Percentiles rank a stretch among this genome's conserved stretches.
Conservation (phyloP, 2,797 vertebrate species). For the Mareca penelope region DNA sequence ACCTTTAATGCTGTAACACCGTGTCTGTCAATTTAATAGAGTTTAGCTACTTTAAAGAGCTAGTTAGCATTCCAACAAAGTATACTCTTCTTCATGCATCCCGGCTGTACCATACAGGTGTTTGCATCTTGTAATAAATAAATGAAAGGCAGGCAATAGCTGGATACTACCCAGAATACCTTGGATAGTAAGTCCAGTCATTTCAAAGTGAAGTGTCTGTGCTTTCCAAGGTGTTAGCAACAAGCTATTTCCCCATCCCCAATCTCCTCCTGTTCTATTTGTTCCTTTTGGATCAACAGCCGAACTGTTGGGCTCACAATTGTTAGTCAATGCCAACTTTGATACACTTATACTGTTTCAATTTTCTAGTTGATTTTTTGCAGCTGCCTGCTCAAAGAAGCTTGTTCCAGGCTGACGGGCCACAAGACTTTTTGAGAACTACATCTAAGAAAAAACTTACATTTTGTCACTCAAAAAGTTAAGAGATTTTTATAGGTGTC, state of each 20-base stretch:
- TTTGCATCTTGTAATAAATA: neutral
- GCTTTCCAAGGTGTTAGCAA: neutral
- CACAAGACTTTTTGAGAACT: neutral
- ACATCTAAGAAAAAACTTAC: too few relatives aligned
- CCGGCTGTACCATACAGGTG: neutral
- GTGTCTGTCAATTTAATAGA: neutral
- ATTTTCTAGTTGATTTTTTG: accelerated
- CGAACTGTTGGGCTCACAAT: neutral
- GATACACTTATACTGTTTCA: neutral
- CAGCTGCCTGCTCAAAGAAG: neutral
- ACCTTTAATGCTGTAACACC: neutral
- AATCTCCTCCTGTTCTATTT: neutral
- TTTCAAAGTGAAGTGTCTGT: neutral
- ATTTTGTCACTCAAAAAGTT: neutral
- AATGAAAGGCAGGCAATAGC: neutral
- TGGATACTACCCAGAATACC: accelerated
- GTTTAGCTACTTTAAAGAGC: neutral
- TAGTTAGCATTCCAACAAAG: neutral
- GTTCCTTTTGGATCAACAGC: neutral
- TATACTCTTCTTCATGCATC: neutral
- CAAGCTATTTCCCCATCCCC: neutral
- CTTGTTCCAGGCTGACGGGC: neutral
- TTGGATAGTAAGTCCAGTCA: neutral
- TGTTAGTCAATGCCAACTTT: neutral
- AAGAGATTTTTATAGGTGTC: neutral